Conservation (phyloP, 2,888 invertebrate genomes). For the Drosophila kanekoi region DNA sequence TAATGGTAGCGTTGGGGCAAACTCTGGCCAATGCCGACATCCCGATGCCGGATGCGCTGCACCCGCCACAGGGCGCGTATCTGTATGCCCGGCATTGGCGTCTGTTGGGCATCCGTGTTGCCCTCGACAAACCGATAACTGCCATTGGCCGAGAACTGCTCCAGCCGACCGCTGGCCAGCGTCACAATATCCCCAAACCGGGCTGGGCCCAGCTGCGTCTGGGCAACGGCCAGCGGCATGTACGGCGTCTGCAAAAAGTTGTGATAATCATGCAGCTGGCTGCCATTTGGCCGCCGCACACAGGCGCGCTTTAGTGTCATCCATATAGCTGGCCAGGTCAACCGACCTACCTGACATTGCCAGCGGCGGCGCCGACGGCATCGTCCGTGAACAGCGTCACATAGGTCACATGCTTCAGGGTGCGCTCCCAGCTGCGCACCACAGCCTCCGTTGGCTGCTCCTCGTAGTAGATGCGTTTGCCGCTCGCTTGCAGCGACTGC, state of each 20-base stretch:
- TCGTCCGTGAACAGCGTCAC: slow-evolving; percentile 86
- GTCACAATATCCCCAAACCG: slow-evolving; percentile 88
- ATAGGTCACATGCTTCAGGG: slow-evolving; percentile 89
- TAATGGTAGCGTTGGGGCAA: slow-evolving; percentile 86
- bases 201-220: background rate
- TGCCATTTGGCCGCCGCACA: slow-evolving; percentile 14
- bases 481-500: slow-evolving; percentile 74
- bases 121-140: slow-evolving; percentile 87
- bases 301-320: background rate
- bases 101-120: slow-evolving; percentile 3
- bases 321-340: background rate
- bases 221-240: slow-evolving; percentile 37
- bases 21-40: slow-evolving; percentile 74
- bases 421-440: slow-evolving; percentile 88
- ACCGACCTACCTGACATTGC: slow-evolving; percentile 79
- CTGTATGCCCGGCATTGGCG: slow-evolving; percentile 27
- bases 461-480: slow-evolving; percentile 83
- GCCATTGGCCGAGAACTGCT: slow-evolving; percentile 85
- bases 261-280: slow-evolving; percentile 79
- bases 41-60: slow-evolving; percentile 89
- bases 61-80: slow-evolving; percentile 90
- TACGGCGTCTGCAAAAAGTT: slow-evolving; percentile 81
- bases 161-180: slow-evolving; percentile 88
- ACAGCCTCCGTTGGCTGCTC: slow-evolving; percentile 45
- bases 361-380: slow-evolving; percentile 69